Percentiles rank a stretch among this genome's conserved stretches.
These are phyloP conservation scores for Danio aesculapii DNA, from an alignment of 2,797 vertebrate species.

Conservation along the genomic window DNA sequence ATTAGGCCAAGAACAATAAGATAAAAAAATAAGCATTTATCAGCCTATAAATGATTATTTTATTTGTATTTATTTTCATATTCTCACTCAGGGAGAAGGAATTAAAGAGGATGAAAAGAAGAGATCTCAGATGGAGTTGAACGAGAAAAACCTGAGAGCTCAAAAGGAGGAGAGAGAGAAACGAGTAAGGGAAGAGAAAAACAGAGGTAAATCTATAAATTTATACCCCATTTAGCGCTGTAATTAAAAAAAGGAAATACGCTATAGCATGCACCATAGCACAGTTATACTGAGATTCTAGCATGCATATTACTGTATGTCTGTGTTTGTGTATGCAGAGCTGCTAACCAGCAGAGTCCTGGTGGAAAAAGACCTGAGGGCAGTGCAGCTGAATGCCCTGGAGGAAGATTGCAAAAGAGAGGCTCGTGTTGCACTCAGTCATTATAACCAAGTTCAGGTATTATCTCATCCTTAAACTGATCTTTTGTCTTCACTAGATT, in stretches of 20 bases:
- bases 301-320: not conserved
- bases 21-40: no score
- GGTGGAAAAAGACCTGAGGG: conserved; percentile 68
- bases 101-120: conserved; percentile 62
- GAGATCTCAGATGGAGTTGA: conserved; percentile 70
- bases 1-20: no score
- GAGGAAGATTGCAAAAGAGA: conserved; percentile 73
- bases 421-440: conserved; percentile 63
- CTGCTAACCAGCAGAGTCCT: conserved; percentile 59
- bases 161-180: conserved; percentile 73
- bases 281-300: not conserved
- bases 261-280: conserved; percentile 47
- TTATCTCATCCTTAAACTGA: not conserved
- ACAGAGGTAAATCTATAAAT: conserved; percentile 69
- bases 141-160: conserved; percentile 65
- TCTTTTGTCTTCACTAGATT: not conserved
- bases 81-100: conserved; percentile 72
- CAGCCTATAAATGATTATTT: no score
- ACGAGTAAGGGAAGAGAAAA: conserved; percentile 61
- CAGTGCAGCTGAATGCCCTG: conserved; percentile 62
- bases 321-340: conserved; percentile 64
- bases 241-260: not conserved
- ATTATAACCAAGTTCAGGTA: conserved; percentile 80
- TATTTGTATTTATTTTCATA: conserved; percentile 36
- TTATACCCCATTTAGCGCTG: not conserved